phyloP scores from a whole-genome alignment of 2,888 invertebrate genomes.

The Pseudoips prasinana region DNA sequence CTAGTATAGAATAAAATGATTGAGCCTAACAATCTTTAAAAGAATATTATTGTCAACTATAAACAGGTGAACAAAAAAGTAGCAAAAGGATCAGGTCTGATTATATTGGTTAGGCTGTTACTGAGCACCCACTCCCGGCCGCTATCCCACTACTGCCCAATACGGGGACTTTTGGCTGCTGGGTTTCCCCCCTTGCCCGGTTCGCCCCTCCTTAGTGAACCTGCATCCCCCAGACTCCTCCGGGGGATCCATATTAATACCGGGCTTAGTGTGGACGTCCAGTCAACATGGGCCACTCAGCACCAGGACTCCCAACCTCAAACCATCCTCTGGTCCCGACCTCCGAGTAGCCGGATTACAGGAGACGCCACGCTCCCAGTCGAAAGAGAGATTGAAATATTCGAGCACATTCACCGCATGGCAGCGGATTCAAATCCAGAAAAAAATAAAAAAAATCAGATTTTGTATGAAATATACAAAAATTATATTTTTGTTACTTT shows the following conservation, averaged over 20 bases:
- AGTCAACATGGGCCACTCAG: conserved; percentile 85
- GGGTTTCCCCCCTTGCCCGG: conserved; percentile 99
- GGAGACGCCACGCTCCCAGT: conserved; percentile 98
- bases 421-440: too few species aligned
- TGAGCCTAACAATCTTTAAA: too few species aligned
- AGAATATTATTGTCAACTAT: too few species aligned
- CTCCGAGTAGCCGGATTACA: conserved; percentile 99
- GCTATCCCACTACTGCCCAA: conserved; percentile 99
- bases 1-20: too few species aligned
- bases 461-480: too few species aligned
- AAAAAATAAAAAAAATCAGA: too few species aligned
- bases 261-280: conserved; percentile 98
- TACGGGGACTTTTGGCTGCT: conserved; percentile 99
- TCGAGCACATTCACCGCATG: too few species aligned
- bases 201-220: conserved; percentile 99
- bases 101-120: conserved; percentile 89
- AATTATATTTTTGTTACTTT: too few species aligned
- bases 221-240: conserved; percentile 88
- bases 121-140: conserved; percentile 96
- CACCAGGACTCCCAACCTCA: conserved; percentile 85
- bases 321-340: conserved; percentile 95
- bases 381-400: too few species aligned
- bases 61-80: too few species aligned
- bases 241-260: conserved; percentile 97
- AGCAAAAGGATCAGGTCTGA: conserved; percentile 76